Evolutionary conservation across 2,797 vertebrate species (phyloP).

Genomic region (Anisognathus igniventris): DNA sequence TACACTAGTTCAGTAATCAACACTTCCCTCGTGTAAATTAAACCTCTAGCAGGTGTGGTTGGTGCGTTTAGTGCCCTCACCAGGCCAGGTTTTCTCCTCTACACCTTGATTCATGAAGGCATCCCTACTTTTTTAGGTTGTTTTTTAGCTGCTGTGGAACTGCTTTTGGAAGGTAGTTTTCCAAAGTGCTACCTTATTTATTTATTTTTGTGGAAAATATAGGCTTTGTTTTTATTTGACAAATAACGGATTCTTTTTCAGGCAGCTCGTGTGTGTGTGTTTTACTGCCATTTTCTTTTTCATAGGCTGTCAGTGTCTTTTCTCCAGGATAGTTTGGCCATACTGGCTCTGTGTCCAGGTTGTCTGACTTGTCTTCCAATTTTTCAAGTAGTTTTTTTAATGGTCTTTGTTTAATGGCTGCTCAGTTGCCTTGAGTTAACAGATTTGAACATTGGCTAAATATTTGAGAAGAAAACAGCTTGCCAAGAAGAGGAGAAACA

Average conservation of each 20-base stretch:
- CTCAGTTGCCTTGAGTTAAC: neutral
- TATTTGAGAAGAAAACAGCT: neutral
- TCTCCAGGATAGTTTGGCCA: neutral
- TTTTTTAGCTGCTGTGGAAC: neutral
- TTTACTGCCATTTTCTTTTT: neutral
- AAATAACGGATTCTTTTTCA: neutral
- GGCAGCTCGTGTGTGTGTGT: rapidly evolving
- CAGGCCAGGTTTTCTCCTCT: neutral
- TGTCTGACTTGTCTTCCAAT: neutral
- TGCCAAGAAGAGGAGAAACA: neutral
- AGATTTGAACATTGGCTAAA: neutral
- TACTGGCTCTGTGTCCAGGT: neutral
- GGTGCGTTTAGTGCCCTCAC: neutral
- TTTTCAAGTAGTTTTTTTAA: neutral
- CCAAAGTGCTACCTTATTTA: neutral
- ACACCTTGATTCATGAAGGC: neutral
- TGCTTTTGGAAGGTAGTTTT: neutral
- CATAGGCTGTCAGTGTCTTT: neutral
- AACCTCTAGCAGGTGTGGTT: neutral
- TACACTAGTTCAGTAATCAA: neutral
- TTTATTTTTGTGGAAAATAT: neutral
- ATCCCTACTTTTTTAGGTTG: neutral
- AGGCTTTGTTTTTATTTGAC: neutral
- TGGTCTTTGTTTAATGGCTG: neutral
- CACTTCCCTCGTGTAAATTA: neutral